Evolutionary conservation across 2,113 vertebrate genomes (phyloP).

Genomic region (Marmota flaviventris): DNA sequence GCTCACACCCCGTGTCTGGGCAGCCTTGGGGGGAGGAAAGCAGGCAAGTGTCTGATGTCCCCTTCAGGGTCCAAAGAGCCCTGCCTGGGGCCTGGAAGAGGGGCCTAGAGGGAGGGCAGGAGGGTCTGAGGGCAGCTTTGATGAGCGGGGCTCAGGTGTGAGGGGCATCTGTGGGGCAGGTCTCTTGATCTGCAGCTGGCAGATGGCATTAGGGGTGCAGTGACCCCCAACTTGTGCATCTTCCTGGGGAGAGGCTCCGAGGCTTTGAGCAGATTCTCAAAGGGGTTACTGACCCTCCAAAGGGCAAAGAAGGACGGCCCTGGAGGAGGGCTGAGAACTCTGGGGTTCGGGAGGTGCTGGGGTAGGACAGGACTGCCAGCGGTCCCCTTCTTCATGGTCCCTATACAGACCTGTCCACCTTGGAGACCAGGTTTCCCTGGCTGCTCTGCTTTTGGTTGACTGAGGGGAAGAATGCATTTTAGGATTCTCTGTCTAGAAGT

Average conservation of each 20-base stretch:
- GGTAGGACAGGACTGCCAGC: accelerated
- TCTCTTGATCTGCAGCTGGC: not conserved
- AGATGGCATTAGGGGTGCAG: not conserved
- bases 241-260: not conserved
- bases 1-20: not conserved
- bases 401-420: not conserved
- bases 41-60: not conserved
- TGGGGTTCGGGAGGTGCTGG: not conserved
- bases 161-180: not conserved
- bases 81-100: not conserved
- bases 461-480: accelerated
- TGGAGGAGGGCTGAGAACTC: not conserved
- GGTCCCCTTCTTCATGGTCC: not conserved
- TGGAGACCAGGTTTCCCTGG: not conserved
- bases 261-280: not conserved
- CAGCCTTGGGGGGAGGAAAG: not conserved
- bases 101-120: not conserved
- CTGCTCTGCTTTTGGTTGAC: accelerated
- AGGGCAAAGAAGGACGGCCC: not conserved
- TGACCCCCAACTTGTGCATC: not conserved
- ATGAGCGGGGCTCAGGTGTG: not conserved
- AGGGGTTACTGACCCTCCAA: not conserved
- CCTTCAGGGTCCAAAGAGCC: not conserved
- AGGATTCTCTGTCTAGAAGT: not conserved
- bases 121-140: not conserved